Conservation (phyloP, 2,797 vertebrate genomes). For the Rhinophrynus dorsalis region DNA sequence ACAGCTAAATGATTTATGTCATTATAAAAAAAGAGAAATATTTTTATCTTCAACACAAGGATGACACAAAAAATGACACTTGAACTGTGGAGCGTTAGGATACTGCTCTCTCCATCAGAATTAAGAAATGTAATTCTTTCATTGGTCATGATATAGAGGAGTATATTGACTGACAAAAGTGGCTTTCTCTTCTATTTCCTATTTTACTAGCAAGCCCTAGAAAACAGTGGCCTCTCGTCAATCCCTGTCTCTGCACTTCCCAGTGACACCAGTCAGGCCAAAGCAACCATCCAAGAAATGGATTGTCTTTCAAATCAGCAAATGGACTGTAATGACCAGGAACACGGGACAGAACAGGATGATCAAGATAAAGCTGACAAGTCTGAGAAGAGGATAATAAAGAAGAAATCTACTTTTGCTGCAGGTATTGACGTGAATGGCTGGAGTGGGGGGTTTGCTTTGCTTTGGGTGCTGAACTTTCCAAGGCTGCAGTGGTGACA, state of each 20-base stretch:
- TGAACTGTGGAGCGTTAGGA: not conserved
- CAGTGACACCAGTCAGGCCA: conserved; percentile 66
- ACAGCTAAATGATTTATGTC: no score
- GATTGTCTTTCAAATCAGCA: conserved; percentile 60
- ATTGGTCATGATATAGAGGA: conserved; percentile 11
- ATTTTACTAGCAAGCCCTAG: conserved; percentile 90
- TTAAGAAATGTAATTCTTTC: not conserved
- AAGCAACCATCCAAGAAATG: conserved; percentile 58
- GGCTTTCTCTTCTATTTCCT: conserved; percentile 53
- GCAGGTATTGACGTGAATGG: conserved; percentile 70
- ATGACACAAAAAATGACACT: no score
- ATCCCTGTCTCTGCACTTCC: conserved; percentile 82
- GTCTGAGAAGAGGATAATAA: conserved; percentile 87
- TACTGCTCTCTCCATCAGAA: not conserved
- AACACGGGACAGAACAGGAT: conserved; percentile 69
- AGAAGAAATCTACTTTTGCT: conserved; percentile 85
- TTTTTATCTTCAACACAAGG: no score
- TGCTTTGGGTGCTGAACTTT: no score
- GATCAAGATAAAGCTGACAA: conserved; percentile 74
- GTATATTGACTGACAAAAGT: conserved; percentile 34
- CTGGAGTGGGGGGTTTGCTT: no score
- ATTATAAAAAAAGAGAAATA: no score
- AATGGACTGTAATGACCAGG: conserved; percentile 56
- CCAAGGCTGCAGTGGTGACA: no score
- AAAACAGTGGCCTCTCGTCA: conserved; percentile 95